Evolutionary conservation across 2,797 vertebrate species (phyloP).

Genomic region (Melanotaenia nigrans): DNA sequence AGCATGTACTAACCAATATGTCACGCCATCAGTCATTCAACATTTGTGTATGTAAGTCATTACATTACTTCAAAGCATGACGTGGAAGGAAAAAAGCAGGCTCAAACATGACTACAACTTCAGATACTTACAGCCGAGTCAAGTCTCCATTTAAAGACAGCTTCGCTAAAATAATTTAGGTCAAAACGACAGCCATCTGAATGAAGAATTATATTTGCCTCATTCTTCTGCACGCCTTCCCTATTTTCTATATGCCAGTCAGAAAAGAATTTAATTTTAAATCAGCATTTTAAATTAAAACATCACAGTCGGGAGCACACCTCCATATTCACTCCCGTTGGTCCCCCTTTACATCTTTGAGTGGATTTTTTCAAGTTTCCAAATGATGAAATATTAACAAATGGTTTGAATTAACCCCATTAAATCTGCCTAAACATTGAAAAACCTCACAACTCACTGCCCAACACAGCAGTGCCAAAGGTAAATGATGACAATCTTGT

Average conservation of each 20-base stretch:
- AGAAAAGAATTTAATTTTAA: background rate
- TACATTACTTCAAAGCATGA: conserved; percentile 43
- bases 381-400: background rate
- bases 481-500: background rate
- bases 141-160: background rate
- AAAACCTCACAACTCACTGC: background rate
- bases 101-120: conserved; percentile 12
- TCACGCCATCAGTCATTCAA: conserved; percentile 58
- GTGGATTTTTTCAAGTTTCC: background rate
- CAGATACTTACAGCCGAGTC: background rate
- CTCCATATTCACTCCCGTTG: background rate
- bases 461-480: background rate
- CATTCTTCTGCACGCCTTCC: no score
- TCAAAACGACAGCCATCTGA: background rate
- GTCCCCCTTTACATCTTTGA: background rate
- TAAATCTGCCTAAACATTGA: background rate
- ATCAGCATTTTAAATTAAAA: background rate
- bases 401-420: background rate
- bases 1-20: conserved; percentile 39
- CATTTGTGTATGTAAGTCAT: conserved; percentile 45
- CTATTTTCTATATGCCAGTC: background rate
- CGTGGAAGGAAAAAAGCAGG: conserved; percentile 17
- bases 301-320: background rate
- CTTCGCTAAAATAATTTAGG: background rate
- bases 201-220: background rate